Evolutionary conservation across 2,888 invertebrate species (phyloP), one percentile per base, ranked within the genome.

Genomic region (Tinea semifulvella): DNA sequence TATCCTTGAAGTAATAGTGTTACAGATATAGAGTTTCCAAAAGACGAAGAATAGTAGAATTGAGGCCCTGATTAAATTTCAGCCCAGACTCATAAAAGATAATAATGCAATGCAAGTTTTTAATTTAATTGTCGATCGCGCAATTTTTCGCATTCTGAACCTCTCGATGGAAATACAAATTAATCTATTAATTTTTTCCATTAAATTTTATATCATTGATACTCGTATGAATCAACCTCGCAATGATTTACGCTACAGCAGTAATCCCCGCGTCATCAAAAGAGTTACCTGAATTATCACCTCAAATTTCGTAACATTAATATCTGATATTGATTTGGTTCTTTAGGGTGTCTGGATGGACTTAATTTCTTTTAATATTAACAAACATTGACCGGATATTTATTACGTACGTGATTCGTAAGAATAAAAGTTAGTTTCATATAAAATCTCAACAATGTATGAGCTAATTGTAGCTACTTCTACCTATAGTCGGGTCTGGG

Each of bases 121-220:
- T 67, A 70, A 79, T 77, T 80, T 70, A 67, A 63, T 63, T 61
- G 60, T 65, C 53, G 68, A 58, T 52, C 66, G 64, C 64, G 61
- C 80, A 80, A 80, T 80, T 80, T 80, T 72, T 80, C 80, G 77
- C 79, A 75, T 65, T 75, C 69, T 73, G 77, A 73, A 72, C 72
- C 65, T 58, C 61, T 69, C 75, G 68, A 77, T 76, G 76, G 69
- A 77, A 76, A 75, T 61, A 69, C 67, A 77, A 79, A 77, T 80
- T 80, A 80, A 80, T 80, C 79, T 77, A 63, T 75, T 79, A 74
- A 80, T 79, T 79, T 79, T 77, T 80, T 73, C 69, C 67, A 68
- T 70, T 65, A 70, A 75, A 77, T 74, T 79, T 79, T 71, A 75
- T 76, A 77, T 79, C 59, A 79, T 69, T 74, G 71, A 62, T 64